Evolutionary conservation across 2,113 vertebrate genomes (phyloP).

Genomic region (Catharus fuscescens): DNA sequence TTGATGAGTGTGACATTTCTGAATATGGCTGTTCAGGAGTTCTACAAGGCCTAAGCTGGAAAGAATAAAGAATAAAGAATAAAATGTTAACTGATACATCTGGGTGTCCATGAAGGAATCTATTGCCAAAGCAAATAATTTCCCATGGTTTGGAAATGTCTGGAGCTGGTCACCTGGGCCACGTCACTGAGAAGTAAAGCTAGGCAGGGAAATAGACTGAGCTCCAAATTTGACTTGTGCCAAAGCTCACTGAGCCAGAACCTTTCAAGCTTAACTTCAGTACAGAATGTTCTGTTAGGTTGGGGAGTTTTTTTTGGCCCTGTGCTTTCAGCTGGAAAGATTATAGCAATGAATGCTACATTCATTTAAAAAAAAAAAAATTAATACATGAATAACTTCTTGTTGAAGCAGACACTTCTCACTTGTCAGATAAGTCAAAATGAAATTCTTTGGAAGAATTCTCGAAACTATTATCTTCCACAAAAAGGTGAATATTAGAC

Average conservation of each 20-base stretch:
- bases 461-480: neutral
- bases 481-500: neutral
- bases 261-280: neutral
- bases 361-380: neutral
- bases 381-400: neutral
- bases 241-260: neutral
- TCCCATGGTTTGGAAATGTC: neutral
- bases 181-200: neutral
- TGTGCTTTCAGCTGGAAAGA: neutral
- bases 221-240: neutral
- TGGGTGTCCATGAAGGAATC: neutral
- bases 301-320: neutral
- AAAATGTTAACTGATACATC: neutral
- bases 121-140: neutral
- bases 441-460: neutral
- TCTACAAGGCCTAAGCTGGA: neutral
- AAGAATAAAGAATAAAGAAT: neutral
- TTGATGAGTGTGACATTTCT: neutral
- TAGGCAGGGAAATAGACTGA: neutral
- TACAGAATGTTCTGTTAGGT: neutral
- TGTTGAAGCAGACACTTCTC: neutral
- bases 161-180: neutral
- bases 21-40: neutral
- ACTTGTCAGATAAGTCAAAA: neutral
- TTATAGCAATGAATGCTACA: slow-evolving; percentile 7